These are phyloP conservation scores for Eudiplozoon nipponicum DNA, from an alignment of 2,888 invertebrate species.

Conservation along the genomic window DNA sequence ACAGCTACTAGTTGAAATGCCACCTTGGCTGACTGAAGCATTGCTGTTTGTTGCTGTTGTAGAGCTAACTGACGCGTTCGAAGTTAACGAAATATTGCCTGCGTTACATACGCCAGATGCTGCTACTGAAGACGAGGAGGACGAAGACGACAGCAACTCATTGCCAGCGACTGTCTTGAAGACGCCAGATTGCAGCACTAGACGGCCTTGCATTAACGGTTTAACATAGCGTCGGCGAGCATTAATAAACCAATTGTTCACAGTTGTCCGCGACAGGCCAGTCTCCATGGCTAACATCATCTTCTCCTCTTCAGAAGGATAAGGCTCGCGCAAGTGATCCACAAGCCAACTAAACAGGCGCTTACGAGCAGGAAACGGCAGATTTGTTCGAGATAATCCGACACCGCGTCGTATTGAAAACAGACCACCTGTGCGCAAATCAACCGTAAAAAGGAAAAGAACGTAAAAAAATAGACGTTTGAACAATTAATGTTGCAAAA, in stretches of 20 bases:
- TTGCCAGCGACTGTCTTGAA: slow-evolving; percentile 12
- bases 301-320: slow-evolving; percentile 17
- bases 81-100: no score
- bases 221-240: slow-evolving; percentile 16
- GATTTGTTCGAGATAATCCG: slow-evolving; percentile 14
- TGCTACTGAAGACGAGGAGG: no score
- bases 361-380: slow-evolving; percentile 16
- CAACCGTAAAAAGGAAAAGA: no score
- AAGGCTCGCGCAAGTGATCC: slow-evolving; percentile 14
- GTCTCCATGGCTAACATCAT: slow-evolving; percentile 14
- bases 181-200: slow-evolving; percentile 11
- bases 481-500: no score
- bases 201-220: slow-evolving; percentile 14
- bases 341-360: slow-evolving; percentile 16
- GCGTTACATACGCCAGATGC: no score
- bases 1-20: no score
- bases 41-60: no score
- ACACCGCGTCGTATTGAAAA: slow-evolving; percentile 9
- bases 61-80: no score
- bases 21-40: no score
- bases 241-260: slow-evolving; percentile 17
- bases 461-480: no score
- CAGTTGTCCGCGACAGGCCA: slow-evolving; percentile 15
- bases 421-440: no score
- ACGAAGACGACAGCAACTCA: no score